Evolutionary conservation across 2,797 vertebrate genomes (phyloP).

Genomic region (Morus bassanus): DNA sequence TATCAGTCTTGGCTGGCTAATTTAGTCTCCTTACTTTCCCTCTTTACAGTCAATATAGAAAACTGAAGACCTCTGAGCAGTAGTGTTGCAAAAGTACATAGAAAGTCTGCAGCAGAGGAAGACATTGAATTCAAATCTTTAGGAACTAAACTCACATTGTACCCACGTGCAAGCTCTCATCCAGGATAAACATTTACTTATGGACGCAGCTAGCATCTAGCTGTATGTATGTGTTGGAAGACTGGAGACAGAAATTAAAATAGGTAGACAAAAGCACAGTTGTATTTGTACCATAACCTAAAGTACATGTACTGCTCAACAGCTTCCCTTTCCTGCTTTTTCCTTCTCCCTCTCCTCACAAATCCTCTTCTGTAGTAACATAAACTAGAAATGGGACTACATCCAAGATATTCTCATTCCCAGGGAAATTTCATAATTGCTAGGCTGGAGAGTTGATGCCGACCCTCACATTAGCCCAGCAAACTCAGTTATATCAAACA

Average conservation of each 20-base stretch:
- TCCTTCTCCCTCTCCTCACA: neutral
- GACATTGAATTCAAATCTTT: neutral
- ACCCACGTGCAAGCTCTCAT: neutral
- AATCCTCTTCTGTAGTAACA: neutral
- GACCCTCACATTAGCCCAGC: neutral
- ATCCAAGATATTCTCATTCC: neutral
- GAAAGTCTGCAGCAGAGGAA: neutral
- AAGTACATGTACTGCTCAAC: neutral
- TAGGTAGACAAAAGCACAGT: neutral
- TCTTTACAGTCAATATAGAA: neutral
- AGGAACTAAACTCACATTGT: neutral
- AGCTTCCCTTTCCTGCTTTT: neutral
- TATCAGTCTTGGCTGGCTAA: neutral
- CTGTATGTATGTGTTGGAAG: neutral
- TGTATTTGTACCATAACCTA: neutral
- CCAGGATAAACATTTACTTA: neutral
- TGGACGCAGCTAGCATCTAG: rapidly evolving
- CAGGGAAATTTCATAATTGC: neutral
- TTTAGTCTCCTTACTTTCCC: neutral
- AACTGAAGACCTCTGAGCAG: neutral
- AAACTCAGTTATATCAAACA: neutral
- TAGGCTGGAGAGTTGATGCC: neutral
- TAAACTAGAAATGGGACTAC: neutral
- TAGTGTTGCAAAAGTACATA: neutral
- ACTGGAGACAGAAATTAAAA: neutral